Base-by-base conservation (phyloP, 2,888 invertebrate genomes). In the Phlogophora meticulosa region DNA sequence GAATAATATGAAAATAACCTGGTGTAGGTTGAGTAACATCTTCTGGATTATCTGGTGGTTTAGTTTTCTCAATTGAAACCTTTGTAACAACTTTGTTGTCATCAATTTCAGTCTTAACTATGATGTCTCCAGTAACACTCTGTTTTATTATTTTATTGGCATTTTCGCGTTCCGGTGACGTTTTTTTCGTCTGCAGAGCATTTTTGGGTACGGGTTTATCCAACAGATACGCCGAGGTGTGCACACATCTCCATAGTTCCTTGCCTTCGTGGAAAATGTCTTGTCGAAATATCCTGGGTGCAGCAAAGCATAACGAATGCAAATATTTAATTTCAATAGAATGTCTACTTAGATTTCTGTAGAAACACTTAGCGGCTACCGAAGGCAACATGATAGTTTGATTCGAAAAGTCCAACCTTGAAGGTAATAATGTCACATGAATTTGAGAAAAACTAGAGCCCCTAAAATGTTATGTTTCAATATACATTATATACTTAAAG, bases 51-150 rank as follows among this genome's bases (percentile, higher is more conserved):
- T 70, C 49, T 46, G 82, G 62, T 49, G 83, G 43, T 65, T 78
- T 86, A 38, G 70, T 77, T 72, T 92, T 95, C 81, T 94, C 94
- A 75, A 95, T 94, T 15, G 92, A 94, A 43, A 95, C 93, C 87
- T 94, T 95, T 43, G 95, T 95, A n/a, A 95, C 93, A 66, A 88
- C 76, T 76, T 94, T 88, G 57, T 91, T 82, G 17, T 76, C 83
- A 85, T 93, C 90, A 49, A 91, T 91, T 83, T 95, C 94, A 55
- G 95, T 92, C 85, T 94, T 94, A 7, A 95, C 94, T 74, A 92
- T 86, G 65, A 95, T 92, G 70, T 92, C 90, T 32, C 90, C 91
- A 43, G 91, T 82, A 22, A 87, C 82, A 84, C 90, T 92, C 70
- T 90, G 89, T 78, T 91, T 90, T 40, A 90, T 86, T 32, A 87